Percentiles rank a stretch among this genome's conserved stretches.
phyloP scores from a whole-genome alignment of 2,113 vertebrate genomes.

The Prunella fulvescens region DNA sequence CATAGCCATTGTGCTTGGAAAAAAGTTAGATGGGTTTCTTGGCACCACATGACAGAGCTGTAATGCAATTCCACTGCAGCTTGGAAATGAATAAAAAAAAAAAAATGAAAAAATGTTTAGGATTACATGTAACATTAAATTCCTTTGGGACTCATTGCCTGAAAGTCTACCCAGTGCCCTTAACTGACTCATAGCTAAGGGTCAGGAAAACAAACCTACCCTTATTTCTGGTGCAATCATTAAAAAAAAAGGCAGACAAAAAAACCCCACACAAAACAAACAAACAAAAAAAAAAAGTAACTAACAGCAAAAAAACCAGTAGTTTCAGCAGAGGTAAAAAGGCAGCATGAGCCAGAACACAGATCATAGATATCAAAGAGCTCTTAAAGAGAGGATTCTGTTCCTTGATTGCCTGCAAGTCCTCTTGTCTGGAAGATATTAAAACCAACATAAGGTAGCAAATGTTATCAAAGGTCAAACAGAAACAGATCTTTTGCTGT shows the following conservation, averaged over 20 bases:
- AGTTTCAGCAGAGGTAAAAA: not conserved
- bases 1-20: not conserved
- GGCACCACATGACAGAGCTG: not conserved
- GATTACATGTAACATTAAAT: not conserved
- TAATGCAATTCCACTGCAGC: not conserved
- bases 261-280: not conserved
- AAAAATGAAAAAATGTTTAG: not conserved
- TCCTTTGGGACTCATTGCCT: not conserved
- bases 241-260: fast-evolving
- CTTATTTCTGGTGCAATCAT: not conserved
- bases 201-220: not conserved
- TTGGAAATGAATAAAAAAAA: not conserved
- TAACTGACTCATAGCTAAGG: not conserved
- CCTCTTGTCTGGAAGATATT: not conserved
- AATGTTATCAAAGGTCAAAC: not conserved
- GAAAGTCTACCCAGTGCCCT: not conserved
- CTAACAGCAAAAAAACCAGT: not conserved
- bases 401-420: not conserved
- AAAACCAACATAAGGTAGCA: not conserved
- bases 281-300: no score
- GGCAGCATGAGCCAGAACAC: not conserved
- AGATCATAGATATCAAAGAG: not conserved
- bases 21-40: not conserved
- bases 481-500: not conserved
- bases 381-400: not conserved